These are phyloP conservation scores for Cettia cetti DNA, from an alignment of 2,113 vertebrate species.

Conservation along the genomic window DNA sequence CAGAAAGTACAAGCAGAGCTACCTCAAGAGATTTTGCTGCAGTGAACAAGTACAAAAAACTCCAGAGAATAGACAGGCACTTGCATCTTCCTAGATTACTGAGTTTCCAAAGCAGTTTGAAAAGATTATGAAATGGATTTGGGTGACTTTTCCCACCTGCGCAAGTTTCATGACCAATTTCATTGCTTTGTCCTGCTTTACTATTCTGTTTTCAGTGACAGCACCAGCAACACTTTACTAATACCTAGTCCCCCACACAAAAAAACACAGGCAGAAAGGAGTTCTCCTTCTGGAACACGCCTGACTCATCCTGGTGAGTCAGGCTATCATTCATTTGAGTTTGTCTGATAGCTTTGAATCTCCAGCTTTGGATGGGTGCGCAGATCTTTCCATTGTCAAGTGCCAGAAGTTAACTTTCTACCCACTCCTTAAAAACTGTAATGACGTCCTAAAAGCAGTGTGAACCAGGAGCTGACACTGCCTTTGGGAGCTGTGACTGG, in stretches of 20 bases:
- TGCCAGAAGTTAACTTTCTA: neutral
- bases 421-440: neutral
- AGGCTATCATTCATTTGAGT: neutral
- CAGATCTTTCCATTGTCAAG: neutral
- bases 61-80: neutral
- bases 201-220: neutral
- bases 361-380: neutral
- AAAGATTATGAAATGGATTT: neutral
- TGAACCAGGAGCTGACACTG: neutral
- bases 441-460: neutral
- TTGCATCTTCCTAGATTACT: neutral
- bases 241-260: neutral
- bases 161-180: neutral
- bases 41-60: neutral
- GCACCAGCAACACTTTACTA: neutral
- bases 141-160: neutral
- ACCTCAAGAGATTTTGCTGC: neutral
- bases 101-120: neutral
- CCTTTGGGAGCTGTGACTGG: neutral
- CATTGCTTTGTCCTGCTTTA: neutral
- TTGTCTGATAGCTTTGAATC: neutral
- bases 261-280: neutral
- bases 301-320: slow-evolving; percentile 47
- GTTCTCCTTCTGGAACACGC: neutral
- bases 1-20: neutral